Evolutionary conservation across 1,140 invertebrate genomes (phyloP).

Genomic region (Pseudomyrmex pallidus): DNA sequence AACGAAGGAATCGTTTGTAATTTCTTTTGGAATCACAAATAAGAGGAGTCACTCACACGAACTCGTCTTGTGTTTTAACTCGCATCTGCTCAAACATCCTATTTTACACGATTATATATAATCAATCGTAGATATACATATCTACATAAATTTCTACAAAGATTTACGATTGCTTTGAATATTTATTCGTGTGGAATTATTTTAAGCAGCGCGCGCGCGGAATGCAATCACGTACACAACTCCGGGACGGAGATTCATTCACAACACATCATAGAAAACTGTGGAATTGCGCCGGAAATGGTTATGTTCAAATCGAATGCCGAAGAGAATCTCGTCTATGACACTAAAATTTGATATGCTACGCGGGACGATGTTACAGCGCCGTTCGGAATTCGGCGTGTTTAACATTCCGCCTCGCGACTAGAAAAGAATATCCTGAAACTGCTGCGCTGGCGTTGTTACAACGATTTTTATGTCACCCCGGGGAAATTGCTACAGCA

Average conservation of each 20-base stretch:
- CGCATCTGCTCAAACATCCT: too few species aligned
- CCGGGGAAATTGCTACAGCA: conserved; percentile 68
- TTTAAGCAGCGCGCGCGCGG: not conserved
- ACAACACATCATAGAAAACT: not conserved
- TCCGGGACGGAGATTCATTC: conserved; percentile 17
- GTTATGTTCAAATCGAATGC: conserved; percentile 30
- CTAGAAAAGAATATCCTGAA: conserved; percentile 6
- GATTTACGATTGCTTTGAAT: not conserved
- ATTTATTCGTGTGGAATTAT: not conserved
- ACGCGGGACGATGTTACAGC: conserved; percentile 54
- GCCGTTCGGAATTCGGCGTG: conserved; percentile 36
- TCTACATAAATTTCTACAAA: too few species aligned
- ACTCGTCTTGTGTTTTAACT: too few species aligned
- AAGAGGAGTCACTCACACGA: too few species aligned
- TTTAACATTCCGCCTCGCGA: conserved; percentile 53
- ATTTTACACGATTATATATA: too few species aligned
- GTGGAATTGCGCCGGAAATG: conserved; percentile 16
- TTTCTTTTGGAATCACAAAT: too few species aligned
- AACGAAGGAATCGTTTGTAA: too few species aligned
- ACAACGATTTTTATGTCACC: conserved; percentile 65
- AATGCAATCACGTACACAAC: not conserved
- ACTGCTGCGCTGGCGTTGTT: conserved; percentile 42
- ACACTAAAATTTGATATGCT: conserved; percentile 14
- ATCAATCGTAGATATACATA: too few species aligned
- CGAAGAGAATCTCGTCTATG: conserved; percentile 17